These are phyloP conservation scores for Cardiocondyla obscurior DNA, from an alignment of 1,140 invertebrate species.

Conservation along the genomic window DNA sequence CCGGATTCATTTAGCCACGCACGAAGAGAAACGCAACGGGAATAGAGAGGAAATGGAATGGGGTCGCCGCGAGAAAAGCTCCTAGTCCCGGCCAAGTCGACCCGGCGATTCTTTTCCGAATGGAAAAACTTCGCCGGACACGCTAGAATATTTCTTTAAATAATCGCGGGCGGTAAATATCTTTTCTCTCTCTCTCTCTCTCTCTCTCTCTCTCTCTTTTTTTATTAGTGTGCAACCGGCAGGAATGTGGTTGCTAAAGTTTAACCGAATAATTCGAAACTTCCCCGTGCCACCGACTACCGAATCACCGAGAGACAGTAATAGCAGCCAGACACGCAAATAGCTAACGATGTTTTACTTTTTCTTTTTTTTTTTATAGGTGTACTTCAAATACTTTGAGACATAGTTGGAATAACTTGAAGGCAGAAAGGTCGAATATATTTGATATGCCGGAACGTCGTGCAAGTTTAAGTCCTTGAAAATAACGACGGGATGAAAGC, in stretches of 20 bases:
- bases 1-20: slow-evolving; percentile 22
- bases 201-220: no score
- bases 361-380: background rate
- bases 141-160: background rate
- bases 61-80: slow-evolving; percentile 1
- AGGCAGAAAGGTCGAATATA: background rate
- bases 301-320: background rate
- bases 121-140: background rate
- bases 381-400: background rate
- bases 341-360: background rate
- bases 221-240: background rate
- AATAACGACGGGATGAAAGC: background rate
- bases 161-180: background rate
- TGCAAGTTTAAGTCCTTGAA: background rate
- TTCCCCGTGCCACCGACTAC: background rate
- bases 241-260: background rate
- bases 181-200: no score
- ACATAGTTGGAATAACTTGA: background rate
- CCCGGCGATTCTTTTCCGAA: background rate
- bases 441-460: background rate
- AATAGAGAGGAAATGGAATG: slow-evolving; percentile 9
- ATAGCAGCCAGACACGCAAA: background rate
- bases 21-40: background rate
- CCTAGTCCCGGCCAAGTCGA: background rate
- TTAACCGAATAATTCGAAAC: slow-evolving; percentile 2